phyloP scores from a whole-genome alignment of 2,113 vertebrate species.

The Caretta caretta region DNA sequence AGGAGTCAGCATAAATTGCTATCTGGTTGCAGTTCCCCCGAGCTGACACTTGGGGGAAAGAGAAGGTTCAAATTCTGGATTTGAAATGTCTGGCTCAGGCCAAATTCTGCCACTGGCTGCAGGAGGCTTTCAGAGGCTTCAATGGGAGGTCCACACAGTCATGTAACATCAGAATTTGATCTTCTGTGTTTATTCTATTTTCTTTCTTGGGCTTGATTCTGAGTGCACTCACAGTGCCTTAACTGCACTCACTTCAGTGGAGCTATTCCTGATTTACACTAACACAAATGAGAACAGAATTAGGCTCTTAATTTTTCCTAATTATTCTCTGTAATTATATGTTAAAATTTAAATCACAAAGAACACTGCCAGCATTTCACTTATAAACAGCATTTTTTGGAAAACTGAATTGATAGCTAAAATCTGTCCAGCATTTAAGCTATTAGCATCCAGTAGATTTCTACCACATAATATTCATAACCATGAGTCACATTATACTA shows the following conservation, averaged over 20 bases:
- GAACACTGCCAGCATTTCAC: neutral
- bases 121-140: neutral
- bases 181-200: neutral
- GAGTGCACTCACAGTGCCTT: neutral
- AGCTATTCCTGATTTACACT: neutral
- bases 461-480: neutral
- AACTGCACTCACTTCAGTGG: neutral
- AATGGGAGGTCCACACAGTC: fast-evolving
- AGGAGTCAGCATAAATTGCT: too few species aligned
- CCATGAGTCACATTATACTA: neutral
- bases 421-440: neutral
- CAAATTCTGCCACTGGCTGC: neutral
- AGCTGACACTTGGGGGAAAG: neutral
- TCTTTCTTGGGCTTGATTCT: neutral
- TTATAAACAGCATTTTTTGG: neutral
- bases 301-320: neutral
- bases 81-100: neutral
- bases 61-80: neutral
- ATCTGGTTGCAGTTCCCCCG: too few species aligned
- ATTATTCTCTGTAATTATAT: conserved; percentile 4
- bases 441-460: neutral
- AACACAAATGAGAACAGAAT: neutral
- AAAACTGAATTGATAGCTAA: neutral
- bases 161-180: neutral
- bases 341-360: neutral